A percentile compares a stretch with the other conserved stretches of the same genome.
These are phyloP conservation scores for Petrocephalus sullivani DNA, from an alignment of 2,797 vertebrate genomes.

Conservation along the genomic window DNA sequence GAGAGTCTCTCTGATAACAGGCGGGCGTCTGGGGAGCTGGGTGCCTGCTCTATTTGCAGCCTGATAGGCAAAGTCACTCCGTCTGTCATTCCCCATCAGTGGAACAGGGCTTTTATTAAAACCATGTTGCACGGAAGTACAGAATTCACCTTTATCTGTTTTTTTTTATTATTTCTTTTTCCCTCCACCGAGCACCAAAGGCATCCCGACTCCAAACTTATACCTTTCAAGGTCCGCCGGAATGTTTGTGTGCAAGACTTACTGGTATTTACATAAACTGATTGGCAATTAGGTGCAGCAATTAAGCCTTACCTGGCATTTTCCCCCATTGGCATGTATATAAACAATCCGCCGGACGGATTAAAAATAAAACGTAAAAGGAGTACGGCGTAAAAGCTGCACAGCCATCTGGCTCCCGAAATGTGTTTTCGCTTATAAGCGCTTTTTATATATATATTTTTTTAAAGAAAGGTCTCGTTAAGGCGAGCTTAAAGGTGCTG, in stretches of 20 bases:
- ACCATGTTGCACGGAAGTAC: not conserved
- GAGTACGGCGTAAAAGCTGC: not conserved
- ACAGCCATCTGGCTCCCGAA: not conserved
- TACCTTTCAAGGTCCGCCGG: not conserved
- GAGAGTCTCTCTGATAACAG: not conserved
- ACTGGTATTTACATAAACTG: not conserved
- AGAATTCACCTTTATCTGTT: not conserved
- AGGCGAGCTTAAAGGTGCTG: not conserved
- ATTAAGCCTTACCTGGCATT: not conserved
- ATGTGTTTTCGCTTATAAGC: not conserved
- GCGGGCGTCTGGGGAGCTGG: not conserved
- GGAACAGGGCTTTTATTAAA: not conserved
- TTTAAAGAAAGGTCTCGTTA: not conserved
- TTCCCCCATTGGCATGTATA: conserved; percentile 10
- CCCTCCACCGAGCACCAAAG: not conserved
- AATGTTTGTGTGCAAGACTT: not conserved
- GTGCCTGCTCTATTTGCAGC: not conserved
- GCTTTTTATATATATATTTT: not conserved
- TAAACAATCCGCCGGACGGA: not conserved
- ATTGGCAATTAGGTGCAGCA: conserved; percentile 4
- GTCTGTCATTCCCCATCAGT: conserved; percentile 3
- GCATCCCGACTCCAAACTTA: not conserved
- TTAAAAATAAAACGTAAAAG: not conserved
- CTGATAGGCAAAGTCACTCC: not conserved
- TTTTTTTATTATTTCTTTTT: not conserved